Base-by-base conservation (phyloP, 30 jellyfish, hydroid and myxozoan genomes). In the Cassiopea andromeda region DNA sequence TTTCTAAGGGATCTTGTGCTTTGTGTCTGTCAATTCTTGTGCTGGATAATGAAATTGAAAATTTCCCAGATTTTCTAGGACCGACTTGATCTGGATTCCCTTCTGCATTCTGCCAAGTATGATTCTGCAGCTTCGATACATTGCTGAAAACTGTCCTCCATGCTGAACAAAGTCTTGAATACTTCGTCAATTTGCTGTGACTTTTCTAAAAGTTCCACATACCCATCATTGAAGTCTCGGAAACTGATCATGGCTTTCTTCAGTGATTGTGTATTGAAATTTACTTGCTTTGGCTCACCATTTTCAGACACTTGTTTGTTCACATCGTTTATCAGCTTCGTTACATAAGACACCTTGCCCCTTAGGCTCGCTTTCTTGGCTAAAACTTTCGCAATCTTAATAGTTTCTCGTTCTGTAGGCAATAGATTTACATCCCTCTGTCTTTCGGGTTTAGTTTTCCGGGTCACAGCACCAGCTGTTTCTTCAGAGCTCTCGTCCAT, bases 391-490 rank as follows among this genome's bases (percentile, higher is more conserved):
- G 86, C 86, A 46, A n/a, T 84, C 92, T 58, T 84, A 43, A 44
- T 68, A 43, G 85, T 69, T 84, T 84, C 80, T 44, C 78, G 86
- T 73, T 73, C 75, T 49, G 84, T 38, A 2, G 84, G 71, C 84
- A 75, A 58, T 75, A 78, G 76, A 71, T 83, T 83, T 60, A 47
- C 16, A 81, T 60, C 77, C 76, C 69, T 81, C 90, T 83, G 50
- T 79, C 88, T 79, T 14, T n/a, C 71, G n/a, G 38, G 88, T 7
- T 67, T 84, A 17, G n/a, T 6, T 71, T 71, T 50, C 92, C 85
- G 92, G 78, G 80, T 84, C 86, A 70, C 80, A 80, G 92, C 92
- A 84, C 92, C 86, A 84, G 86, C 19, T 69, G 80, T 72, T 73
- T 84, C 59, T 16, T 73, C 79, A 72, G 82, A 71, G 82, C 44